phyloP scores from a whole-genome alignment of 2,888 invertebrate species.

The Kuschelorhynchus macadamiae region DNA sequence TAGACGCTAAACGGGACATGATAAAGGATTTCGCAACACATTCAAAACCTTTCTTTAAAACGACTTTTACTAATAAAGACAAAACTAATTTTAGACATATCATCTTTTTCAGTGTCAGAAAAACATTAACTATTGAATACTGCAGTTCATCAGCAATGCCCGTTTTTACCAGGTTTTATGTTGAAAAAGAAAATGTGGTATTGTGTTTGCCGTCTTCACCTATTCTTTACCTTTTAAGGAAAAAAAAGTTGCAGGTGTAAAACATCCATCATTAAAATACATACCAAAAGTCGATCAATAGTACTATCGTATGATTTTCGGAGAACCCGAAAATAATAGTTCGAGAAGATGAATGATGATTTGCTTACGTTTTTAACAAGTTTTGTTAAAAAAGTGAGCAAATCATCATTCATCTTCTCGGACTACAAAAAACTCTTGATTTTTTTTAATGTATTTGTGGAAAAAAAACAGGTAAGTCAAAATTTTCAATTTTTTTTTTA shows the following conservation, averaged over 20 bases:
- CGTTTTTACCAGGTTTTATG: conserved; percentile 8
- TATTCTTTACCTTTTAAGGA: conserved; percentile 6
- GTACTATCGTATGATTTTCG: conserved; percentile 9
- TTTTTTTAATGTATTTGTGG: too few species aligned
- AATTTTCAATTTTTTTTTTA: too few species aligned
- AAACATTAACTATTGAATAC: too few species aligned
- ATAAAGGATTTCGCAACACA: conserved; percentile 1
- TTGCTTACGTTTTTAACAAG: neutral
- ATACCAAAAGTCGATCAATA: neutral
- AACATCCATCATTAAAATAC: conserved; percentile 2
- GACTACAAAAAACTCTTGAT: too few species aligned
- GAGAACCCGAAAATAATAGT: conserved; percentile 3
- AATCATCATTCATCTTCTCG: too few species aligned
- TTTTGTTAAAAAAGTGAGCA: too few species aligned
- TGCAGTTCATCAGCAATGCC: neutral
- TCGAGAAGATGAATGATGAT: neutral
- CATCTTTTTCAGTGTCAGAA: neutral
- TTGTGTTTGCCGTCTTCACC: neutral
- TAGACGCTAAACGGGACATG: conserved; percentile 2
- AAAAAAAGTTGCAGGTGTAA: conserved; percentile 6
- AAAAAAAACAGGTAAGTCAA: too few species aligned
- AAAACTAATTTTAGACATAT: conserved; percentile 6
- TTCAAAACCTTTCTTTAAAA: conserved; percentile 10
- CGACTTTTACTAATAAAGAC: neutral
- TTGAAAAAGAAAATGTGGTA: conserved; percentile 1